Percentiles rank a stretch among this genome's conserved stretches.
These are phyloP conservation scores for Pachyuromys duprasi DNA, from an alignment of 2,797 vertebrate species.

Conservation along the genomic window DNA sequence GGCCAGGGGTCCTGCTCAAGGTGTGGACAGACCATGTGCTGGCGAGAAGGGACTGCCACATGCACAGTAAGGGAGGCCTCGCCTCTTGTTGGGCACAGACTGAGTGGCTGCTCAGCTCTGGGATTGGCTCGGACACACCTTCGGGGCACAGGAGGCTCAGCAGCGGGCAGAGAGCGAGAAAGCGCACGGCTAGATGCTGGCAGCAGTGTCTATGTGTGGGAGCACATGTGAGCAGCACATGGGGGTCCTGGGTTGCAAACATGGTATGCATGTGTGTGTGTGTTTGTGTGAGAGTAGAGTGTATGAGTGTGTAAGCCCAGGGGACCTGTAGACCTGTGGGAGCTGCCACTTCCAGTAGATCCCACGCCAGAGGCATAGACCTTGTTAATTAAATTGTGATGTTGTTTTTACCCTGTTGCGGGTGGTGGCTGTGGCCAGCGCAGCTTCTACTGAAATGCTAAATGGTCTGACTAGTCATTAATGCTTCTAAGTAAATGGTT, in stretches of 20 bases:
- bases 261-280: background rate
- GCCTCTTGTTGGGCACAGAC: too few relatives aligned
- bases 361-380: background rate
- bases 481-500: conserved; percentile 6
- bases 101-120: background rate
- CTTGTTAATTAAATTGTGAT: background rate
- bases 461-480: background rate
- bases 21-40: background rate
- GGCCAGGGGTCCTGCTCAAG: background rate
- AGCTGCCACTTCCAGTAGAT: background rate
- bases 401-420: background rate
- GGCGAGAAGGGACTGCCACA: background rate
- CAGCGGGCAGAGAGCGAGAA: background rate
- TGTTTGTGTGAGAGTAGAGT: background rate
- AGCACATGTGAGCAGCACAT: background rate
- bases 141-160: background rate
- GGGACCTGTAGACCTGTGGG: background rate
- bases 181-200: background rate
- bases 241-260: background rate
- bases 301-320: background rate
- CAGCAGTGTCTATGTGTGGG: background rate
- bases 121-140: background rate
- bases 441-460: background rate
- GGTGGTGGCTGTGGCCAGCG: background rate
- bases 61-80: background rate